A percentile compares a stretch with the other conserved stretches of the same genome.
These are phyloP conservation scores for Oxygymnocypris stewartii DNA, from an alignment of 2,113 vertebrate species.

Conservation along the genomic window DNA sequence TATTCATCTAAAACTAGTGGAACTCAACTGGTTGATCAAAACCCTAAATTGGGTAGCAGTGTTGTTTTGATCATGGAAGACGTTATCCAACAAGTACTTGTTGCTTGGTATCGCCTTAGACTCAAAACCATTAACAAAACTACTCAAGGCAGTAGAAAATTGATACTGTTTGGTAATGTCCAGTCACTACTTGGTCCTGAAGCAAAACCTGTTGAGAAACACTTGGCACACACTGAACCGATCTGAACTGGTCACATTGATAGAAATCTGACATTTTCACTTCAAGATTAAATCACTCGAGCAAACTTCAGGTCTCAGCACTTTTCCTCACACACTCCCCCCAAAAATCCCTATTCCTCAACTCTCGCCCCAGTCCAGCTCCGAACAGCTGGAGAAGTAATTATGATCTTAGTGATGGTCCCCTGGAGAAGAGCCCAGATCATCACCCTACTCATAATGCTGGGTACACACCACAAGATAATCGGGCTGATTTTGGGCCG, in stretches of 20 bases:
- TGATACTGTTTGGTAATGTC: too few relatives aligned
- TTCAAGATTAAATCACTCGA: slow-evolving; percentile 54
- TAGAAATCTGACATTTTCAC: slow-evolving; percentile 60
- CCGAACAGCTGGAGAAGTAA: slow-evolving; percentile 71
- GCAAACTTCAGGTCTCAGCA: slow-evolving; percentile 42
- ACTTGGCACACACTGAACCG: neutral
- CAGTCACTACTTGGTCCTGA: neutral
- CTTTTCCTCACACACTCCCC: slow-evolving; percentile 45
- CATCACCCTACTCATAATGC: neutral
- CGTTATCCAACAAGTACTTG: neutral
- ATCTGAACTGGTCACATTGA: neutral
- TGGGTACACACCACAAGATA: too few relatives aligned
- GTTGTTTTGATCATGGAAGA: neutral
- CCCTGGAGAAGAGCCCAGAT: slow-evolving; percentile 28
- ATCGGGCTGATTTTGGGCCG: too few relatives aligned
- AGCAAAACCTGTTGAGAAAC: neutral
- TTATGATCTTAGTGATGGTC: slow-evolving; percentile 50
- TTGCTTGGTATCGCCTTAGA: neutral
- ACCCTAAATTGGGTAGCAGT: neutral
- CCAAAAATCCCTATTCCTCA: slow-evolving; percentile 52
- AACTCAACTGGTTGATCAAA: neutral
- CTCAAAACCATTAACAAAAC: neutral
- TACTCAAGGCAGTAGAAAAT: neutral
- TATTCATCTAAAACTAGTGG: neutral
- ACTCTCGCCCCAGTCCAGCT: slow-evolving; percentile 48